phyloP scores from a whole-genome alignment of 1,140 invertebrate species.

The Panulirus ornatus region DNA sequence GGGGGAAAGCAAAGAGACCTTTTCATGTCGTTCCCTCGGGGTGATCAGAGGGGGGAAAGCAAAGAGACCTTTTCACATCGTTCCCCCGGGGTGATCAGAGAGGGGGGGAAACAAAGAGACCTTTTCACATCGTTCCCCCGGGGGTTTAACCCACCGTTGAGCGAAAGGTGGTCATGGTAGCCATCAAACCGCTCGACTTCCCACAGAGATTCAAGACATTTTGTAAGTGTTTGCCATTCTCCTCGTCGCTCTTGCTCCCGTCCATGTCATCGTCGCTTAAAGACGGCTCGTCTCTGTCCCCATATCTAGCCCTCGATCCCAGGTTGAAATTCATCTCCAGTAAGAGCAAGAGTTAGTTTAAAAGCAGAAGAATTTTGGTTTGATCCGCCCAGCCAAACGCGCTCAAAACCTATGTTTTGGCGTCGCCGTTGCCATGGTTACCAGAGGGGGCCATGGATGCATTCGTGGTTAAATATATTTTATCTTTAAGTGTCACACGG shows the following conservation, averaged over 20 bases:
- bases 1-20: too few relatives aligned
- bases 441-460: background rate
- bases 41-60: too few relatives aligned
- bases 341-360: too few relatives aligned
- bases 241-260: background rate
- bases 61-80: too few relatives aligned
- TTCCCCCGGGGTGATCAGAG: too few relatives aligned
- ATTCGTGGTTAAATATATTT: background rate
- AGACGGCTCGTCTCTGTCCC: background rate
- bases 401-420: background rate
- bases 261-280: background rate
- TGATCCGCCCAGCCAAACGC: too few relatives aligned
- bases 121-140: too few relatives aligned
- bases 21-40: too few relatives aligned
- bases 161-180: constrained; percentile 22
- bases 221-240: background rate
- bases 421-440: background rate
- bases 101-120: background rate
- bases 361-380: too few relatives aligned
- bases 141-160: constrained; percentile 42
- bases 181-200: constrained; percentile 48
- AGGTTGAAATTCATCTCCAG: constrained; percentile 21
- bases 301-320: background rate
- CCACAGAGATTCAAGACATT: constrained; percentile 30
- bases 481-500: too few relatives aligned